phyloP scores from a whole-genome alignment of 2,113 vertebrate genomes.

The Ellobius talpinus region DNA sequence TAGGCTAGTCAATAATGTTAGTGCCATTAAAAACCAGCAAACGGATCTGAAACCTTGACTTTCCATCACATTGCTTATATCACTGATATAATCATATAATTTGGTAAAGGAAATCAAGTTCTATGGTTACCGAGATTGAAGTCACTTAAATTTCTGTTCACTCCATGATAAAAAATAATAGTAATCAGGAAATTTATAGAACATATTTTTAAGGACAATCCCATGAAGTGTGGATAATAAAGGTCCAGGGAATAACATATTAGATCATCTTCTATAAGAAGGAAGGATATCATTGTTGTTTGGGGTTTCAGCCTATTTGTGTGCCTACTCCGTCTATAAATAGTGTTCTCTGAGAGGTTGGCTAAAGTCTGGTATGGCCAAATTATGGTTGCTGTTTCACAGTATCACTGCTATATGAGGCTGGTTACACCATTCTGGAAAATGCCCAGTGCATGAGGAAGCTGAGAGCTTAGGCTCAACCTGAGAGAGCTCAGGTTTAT shows the following conservation, averaged over 20 bases:
- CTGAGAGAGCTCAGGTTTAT: not conserved
- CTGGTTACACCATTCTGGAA: slow-evolving; percentile 48
- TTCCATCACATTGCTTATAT: not conserved
- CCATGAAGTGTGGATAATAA: not conserved
- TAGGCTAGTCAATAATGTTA: slow-evolving; percentile 52
- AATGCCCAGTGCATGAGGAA: not conserved
- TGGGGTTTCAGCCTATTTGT: slow-evolving; percentile 41
- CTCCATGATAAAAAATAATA: slow-evolving; percentile 22
- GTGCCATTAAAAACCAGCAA: slow-evolving; percentile 63
- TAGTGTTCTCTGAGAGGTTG: slow-evolving; percentile 50
- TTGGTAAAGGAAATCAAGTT: slow-evolving; percentile 47
- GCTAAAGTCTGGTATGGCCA: not conserved
- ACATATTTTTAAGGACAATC: not conserved
- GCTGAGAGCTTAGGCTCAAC: not conserved
- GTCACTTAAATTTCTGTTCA: not conserved
- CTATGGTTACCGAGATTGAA: not conserved
- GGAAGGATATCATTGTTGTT: slow-evolving; percentile 68
- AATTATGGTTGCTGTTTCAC: slow-evolving; percentile 57
- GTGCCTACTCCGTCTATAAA: slow-evolving; percentile 50
- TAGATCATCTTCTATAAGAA: slow-evolving; percentile 67
- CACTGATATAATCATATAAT: not conserved
- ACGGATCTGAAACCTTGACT: not conserved
- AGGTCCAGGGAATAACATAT: slow-evolving; percentile 47
- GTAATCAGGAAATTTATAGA: slow-evolving; percentile 17
- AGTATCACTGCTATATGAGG: slow-evolving; percentile 42